Evolutionary conservation across 2,888 invertebrate genomes (phyloP).

Genomic region (Prostheceraeus crozeri): DNA sequence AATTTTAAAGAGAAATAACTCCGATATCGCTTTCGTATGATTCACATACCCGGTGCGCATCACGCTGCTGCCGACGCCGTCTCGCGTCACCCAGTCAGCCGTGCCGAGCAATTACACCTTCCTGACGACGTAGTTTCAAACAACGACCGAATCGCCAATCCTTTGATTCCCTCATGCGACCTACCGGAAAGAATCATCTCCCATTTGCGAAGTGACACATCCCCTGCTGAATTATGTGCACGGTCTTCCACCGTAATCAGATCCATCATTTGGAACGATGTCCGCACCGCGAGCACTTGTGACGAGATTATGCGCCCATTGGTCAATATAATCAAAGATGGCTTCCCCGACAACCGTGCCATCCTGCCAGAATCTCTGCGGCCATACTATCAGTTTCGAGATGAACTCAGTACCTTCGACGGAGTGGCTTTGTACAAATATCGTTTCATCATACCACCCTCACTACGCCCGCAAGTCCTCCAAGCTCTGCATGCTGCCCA

Average conservation of each 20-base stretch:
- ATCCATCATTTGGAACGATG: conserved; percentile 24
- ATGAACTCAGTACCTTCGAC: not conserved
- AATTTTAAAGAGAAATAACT: conserved; percentile 20
- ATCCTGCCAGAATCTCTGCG: not conserved
- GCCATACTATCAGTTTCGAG: conserved; percentile 6
- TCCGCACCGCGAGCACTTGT: not conserved
- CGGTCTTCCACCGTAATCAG: not conserved
- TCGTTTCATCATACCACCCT: not conserved
- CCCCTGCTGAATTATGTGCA: too few relatives aligned
- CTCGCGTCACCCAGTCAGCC: conserved; percentile 23
- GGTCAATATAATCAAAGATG: conserved; percentile 3
- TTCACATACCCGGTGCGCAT: conserved; percentile 34
- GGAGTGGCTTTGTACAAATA: conserved; percentile 13
- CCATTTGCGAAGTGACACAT: too few relatives aligned
- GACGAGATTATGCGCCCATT: not conserved
- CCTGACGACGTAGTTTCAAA: not conserved
- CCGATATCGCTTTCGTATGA: conserved; percentile 12
- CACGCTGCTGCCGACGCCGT: conserved; percentile 3
- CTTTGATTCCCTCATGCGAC: too few relatives aligned
- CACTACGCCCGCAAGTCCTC: conserved; percentile 9
- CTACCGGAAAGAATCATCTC: too few relatives aligned
- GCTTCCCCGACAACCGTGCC: not conserved
- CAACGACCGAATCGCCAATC: too few relatives aligned
- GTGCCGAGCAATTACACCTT: too few relatives aligned
- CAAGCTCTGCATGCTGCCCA: conserved; percentile 22